Base-by-base conservation (phyloP, 2,797 vertebrate genomes). In the Amblyopsis hoosieri region DNA sequence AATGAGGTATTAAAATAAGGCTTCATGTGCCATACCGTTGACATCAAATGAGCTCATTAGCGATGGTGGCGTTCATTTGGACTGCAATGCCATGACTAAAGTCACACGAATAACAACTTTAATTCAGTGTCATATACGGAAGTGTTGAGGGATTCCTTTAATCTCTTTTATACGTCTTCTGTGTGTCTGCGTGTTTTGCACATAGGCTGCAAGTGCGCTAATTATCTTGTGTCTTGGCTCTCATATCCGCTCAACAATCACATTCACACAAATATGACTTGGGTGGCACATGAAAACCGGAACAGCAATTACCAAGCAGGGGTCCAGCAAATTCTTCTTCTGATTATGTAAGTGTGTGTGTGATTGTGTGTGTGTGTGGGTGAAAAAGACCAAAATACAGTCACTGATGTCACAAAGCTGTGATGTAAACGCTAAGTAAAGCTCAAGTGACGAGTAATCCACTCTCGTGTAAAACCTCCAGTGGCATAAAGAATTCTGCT, bases 171-270 rank as follows among this genome's bases (percentile, higher is more conserved):
- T 79, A 37, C 33, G 76, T 63, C 66, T 65, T 51, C 64, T 53
- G 55, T 52, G 23, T 60, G 66, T 61, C 53, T 45, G 55, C 67
- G 66, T 48, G 11, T 48, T 11, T 48, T 63, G 64, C 74, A 77
- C 70, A 14, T 70, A 62, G 37, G 54, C 76, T 76, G 66, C 57
- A 67, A 72, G 62, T 74, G 71, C 75, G 72, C 78, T 80, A 84
- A 88, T 88, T 84, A 85, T 78, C 74, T 83, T 83, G 76, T 75
- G 83, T 84, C 81, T 72, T 19, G 62, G 71, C 64, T 75, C 65
- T 60, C 47, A 57, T 78, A 23, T 53, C 33, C 64, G 71, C 75
- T 71, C 74, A 84, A 82, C 71, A 33, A 64, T 70, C 67, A 23
- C 58, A 79, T 76, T 76, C 64, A 74, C 64, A 74, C 60, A 74